phyloP scores from a whole-genome alignment of 2,113 vertebrate genomes.

The Brachirus orientalis region DNA sequence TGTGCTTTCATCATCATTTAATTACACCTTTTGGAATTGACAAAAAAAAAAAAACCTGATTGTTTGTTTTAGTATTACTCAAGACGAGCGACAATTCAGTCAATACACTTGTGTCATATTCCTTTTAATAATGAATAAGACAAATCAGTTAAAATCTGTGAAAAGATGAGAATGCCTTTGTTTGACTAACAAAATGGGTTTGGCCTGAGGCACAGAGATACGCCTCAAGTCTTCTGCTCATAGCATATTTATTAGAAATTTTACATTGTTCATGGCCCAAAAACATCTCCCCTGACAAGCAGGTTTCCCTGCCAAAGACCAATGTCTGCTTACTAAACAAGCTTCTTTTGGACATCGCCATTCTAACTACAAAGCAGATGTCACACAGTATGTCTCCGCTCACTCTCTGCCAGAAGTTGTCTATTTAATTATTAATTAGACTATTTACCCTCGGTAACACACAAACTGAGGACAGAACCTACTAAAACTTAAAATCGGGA shows the following conservation, averaged over 20 bases:
- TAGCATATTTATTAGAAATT: conserved; percentile 75
- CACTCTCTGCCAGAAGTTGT: conserved; percentile 73
- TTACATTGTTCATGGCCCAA: conserved; percentile 74
- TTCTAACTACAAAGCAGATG: conserved; percentile 79
- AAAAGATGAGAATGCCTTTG: conserved; percentile 57
- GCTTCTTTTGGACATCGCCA: conserved; percentile 74
- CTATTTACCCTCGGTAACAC: conserved; percentile 42
- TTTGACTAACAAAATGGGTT: conserved; percentile 66
- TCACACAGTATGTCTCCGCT: conserved; percentile 75
- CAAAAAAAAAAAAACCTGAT: conserved; percentile 20
- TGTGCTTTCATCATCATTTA: conserved; percentile 44
- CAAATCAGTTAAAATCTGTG: conserved; percentile 47
- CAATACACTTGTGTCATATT: conserved; percentile 32
- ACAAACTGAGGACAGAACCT: conserved; percentile 15
- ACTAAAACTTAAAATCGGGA: conserved; percentile 48
- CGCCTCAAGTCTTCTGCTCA: conserved; percentile 61
- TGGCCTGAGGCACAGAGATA: conserved; percentile 61
- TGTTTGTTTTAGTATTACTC: conserved; percentile 13
- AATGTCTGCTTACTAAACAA: conserved; percentile 76
- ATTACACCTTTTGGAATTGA: conserved; percentile 38
- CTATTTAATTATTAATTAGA: conserved; percentile 67
- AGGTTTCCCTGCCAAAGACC: conserved; percentile 78
- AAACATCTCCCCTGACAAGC: conserved; percentile 77
- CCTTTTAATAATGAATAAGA: conserved; percentile 53
- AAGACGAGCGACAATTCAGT: conserved; percentile 3